Evolutionary conservation across 53 echinoderm and acorn worm genomes (phyloP), one percentile per base, ranked within the genome.

Genomic region (Paelopatides confundens): DNA sequence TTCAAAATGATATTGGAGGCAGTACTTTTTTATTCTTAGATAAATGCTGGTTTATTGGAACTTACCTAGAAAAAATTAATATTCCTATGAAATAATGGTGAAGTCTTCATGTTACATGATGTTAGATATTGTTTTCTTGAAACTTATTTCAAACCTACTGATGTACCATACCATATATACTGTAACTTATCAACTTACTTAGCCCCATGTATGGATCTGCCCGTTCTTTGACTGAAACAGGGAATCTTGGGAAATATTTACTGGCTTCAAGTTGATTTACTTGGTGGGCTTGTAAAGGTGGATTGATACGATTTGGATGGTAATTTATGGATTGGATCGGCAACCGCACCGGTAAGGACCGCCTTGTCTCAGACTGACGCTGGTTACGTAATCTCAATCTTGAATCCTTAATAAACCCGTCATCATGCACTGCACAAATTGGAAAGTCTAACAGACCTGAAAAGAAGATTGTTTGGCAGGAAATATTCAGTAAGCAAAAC

Each of bases 391-490:
- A 36, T 35, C 82, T 86, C 43, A 93, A 81, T 26, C 89, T 87
- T 15, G 94, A 83, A 77, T 94, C 91, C 48, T 77, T 31, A 49
- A 96, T 76, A 62, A 84, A 94, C 37, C 94, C 95, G 65, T 93
- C 95, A 71, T 98, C 98, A 35, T 94, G 93, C 62, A 97, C 97
- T 34, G 97, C 87, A 86, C 97, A 97, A 58, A 97, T 97, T n/a
- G 97, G 97, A 66, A 88, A 90, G 66, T 97, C 97, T 47, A 93
- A 86, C 82, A 95, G 86, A 84, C 97, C 97, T 96, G 90, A 0
- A 74, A 31, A 64, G 34, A 88, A 40, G 32, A 81, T 21, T 26
- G 26, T 8, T 40, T 40, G 40, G 3, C 0, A 8, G 7, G 11
- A 40, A 40, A 40, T 11, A 40, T 40, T 40, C 40, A 40, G 40